phyloP scores from a whole-genome alignment of 2,797 vertebrate genomes.

The Tapirus indicus region DNA sequence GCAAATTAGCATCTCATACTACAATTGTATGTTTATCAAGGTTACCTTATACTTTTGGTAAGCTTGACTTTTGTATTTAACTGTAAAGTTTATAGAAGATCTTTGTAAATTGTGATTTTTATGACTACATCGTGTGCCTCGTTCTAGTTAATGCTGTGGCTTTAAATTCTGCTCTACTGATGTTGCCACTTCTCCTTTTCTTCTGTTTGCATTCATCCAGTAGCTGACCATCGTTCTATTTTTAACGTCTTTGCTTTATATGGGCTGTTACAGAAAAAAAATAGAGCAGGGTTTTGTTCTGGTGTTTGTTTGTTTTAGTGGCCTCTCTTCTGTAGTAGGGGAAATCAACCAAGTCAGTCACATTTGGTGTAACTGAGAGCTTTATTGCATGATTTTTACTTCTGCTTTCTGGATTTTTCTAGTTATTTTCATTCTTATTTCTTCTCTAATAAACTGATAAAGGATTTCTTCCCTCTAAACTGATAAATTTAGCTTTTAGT shows the following conservation, averaged over 20 bases:
- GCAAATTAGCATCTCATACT: background rate
- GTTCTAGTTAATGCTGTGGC: background rate
- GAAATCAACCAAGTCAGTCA: background rate
- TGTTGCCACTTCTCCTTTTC: background rate
- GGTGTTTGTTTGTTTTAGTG: background rate
- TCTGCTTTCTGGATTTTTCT: background rate
- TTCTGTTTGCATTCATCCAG: background rate
- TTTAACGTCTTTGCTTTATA: constrained; percentile 7
- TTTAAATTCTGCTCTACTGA: background rate
- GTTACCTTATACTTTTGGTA: background rate
- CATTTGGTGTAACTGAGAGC: background rate
- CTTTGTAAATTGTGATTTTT: background rate
- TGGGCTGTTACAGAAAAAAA: background rate
- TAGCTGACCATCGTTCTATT: background rate
- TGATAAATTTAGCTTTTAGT: background rate
- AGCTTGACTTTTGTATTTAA: constrained; percentile 24
- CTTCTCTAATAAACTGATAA: background rate
- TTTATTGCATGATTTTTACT: constrained; percentile 25
- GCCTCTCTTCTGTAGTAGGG: background rate
- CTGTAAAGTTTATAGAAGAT: background rate
- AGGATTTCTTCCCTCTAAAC: background rate
- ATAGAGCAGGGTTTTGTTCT: background rate
- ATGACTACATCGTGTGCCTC: background rate
- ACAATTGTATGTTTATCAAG: background rate
- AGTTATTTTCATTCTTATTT: constrained; percentile 26